These are phyloP conservation scores for Drosophila peninsularis DNA, from an alignment of 2,888 invertebrate genomes.

Conservation along the genomic window DNA sequence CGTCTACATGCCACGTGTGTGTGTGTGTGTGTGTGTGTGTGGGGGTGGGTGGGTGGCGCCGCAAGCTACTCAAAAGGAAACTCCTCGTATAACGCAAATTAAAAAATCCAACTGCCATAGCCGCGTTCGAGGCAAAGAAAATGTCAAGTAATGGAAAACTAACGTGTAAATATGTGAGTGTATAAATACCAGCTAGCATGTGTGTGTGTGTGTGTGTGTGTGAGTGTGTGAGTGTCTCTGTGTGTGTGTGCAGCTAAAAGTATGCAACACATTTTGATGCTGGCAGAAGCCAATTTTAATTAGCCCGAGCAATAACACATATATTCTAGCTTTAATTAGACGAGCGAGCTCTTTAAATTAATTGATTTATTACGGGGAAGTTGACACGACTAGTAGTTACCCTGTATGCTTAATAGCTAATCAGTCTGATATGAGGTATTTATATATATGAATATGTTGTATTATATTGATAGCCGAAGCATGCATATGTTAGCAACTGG, in stretches of 20 bases:
- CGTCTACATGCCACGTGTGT: conserved; percentile 31
- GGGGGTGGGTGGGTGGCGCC: conserved; percentile 44
- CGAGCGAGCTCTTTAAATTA: conserved; percentile 27
- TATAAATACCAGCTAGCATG: conserved; percentile 35
- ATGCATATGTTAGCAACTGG: background rate
- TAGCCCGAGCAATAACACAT: conserved; percentile 42
- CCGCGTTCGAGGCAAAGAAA: conserved; percentile 63
- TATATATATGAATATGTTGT: background rate
- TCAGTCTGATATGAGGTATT: background rate
- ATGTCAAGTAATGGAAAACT: conserved; percentile 70
- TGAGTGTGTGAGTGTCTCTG: background rate
- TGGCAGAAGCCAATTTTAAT: conserved; percentile 58
- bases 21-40: conserved; percentile 20
- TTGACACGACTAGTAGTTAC: background rate
- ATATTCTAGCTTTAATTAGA: conserved; percentile 31
- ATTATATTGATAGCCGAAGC: background rate
- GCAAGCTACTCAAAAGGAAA: conserved; percentile 75
- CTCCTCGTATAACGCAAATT: conserved; percentile 80
- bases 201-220: background rate
- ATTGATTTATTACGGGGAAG: background rate
- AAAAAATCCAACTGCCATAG: conserved; percentile 73
- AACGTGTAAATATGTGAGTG: conserved; percentile 65
- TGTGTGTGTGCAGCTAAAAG: conserved; percentile 46
- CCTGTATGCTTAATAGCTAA: background rate
- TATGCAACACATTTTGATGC: conserved; percentile 52